These are phyloP conservation scores for Blera fallax DNA, from an alignment of 2,888 invertebrate species.

Conservation along the genomic window DNA sequence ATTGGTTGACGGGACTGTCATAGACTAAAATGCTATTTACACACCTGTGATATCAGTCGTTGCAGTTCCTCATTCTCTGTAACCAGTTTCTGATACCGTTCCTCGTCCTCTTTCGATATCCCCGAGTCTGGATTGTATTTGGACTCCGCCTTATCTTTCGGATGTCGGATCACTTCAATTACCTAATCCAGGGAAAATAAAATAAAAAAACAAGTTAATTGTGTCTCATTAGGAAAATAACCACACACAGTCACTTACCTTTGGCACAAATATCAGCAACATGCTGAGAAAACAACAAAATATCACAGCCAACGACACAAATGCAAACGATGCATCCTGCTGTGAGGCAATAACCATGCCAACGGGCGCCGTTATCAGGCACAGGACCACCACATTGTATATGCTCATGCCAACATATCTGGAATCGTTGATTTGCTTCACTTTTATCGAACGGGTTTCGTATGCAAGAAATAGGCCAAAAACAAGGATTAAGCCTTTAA, in stretches of 20 bases:
- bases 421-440: conserved; percentile 98
- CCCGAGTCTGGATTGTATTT: conserved; percentile 92
- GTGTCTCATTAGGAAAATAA: background rate
- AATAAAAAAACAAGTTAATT: conserved; percentile 12
- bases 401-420: conserved; percentile 99
- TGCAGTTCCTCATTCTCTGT: conserved; percentile 98
- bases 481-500: conserved; percentile 97
- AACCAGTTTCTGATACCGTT: conserved; percentile 94
- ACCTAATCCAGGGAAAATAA: conserved; percentile 83
- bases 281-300: conserved; percentile 99
- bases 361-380: conserved; percentile 98
- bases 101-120: conserved; percentile 95
- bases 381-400: conserved; percentile 99
- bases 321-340: conserved; percentile 98
- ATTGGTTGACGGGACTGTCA: background rate
- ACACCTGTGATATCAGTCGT: conserved; percentile 95
- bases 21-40: conserved; percentile 32
- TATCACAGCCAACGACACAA: conserved; percentile 97
- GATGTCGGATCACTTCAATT: conserved; percentile 94
- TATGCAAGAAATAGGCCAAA: conserved; percentile 99
- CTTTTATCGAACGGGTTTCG: conserved; percentile 98
- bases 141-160: conserved; percentile 93
- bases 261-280: conserved; percentile 99
- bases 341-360: conserved; percentile 98
- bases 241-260: conserved; percentile 84